Conservation (phyloP, 2,797 vertebrate species). For the Microctenopoma steveboyesi region DNA sequence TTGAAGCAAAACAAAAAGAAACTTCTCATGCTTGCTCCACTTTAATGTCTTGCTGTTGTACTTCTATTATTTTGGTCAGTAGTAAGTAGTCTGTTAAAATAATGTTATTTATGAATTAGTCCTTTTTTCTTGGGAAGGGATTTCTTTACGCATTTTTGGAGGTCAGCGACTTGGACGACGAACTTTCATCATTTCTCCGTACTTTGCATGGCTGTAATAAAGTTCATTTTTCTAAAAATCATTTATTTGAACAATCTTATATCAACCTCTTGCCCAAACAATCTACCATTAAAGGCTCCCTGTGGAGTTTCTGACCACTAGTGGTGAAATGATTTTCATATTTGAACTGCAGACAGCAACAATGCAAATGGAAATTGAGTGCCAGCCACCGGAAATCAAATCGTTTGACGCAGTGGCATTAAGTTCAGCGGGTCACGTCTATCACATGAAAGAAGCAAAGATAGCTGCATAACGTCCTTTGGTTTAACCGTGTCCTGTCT, state of each 20-base stretch:
- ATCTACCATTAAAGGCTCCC: slow-evolving; percentile 1
- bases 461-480: background rate
- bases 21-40: slow-evolving; percentile 1
- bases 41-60: slow-evolving; percentile 15
- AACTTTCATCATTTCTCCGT: background rate
- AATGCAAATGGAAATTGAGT: no score
- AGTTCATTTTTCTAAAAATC: background rate
- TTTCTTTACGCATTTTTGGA: background rate
- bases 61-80: slow-evolving; percentile 20
- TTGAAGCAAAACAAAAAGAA: background rate
- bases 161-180: background rate
- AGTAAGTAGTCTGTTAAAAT: background rate
- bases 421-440: background rate
- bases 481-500: no score
- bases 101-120: background rate
- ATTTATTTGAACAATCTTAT: no score
- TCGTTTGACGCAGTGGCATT: background rate
- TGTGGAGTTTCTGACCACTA: background rate
- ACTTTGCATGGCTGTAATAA: no score
- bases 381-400: no score
- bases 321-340: no score
- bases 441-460: background rate
- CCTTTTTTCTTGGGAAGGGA: background rate
- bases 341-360: no score
- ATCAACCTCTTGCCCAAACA: background rate